These are phyloP conservation scores for Poeciliopsis gracilis DNA, from an alignment of 2,797 vertebrate species.

Conservation along the genomic window DNA sequence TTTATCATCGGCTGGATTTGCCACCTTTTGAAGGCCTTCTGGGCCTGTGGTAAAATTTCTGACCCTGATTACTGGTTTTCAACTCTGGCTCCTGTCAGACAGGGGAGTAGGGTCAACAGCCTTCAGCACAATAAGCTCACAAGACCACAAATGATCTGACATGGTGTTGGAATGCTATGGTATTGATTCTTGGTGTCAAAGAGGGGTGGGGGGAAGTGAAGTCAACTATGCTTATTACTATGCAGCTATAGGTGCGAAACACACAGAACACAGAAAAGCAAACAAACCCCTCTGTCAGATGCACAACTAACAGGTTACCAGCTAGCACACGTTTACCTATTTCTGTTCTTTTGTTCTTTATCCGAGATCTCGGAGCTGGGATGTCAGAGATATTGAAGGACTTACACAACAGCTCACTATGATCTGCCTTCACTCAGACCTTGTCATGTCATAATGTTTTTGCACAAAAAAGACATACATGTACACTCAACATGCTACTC, in stretches of 20 bases:
- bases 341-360: conserved; percentile 71
- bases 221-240: background rate
- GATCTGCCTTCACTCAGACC: conserved; percentile 77
- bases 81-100: conserved; percentile 75
- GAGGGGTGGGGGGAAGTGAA: no score
- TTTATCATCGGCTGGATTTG: conserved; percentile 70
- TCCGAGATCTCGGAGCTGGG: conserved; percentile 64
- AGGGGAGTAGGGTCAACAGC: conserved; percentile 68
- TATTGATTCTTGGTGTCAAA: conserved; percentile 43
- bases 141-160: conserved; percentile 57
- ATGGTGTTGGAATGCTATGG: conserved; percentile 40
- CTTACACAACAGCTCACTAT: conserved; percentile 65
- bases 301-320: conserved; percentile 61
- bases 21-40: conserved; percentile 75
- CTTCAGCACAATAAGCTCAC: conserved; percentile 56
- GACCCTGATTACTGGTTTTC: conserved; percentile 74
- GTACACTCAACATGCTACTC: conserved; percentile 65
- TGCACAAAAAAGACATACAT: conserved; percentile 60
- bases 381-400: conserved; percentile 72
- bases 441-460: conserved; percentile 70
- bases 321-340: conserved; percentile 74
- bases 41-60: conserved; percentile 73
- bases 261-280: conserved; percentile 44
- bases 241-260: conserved; percentile 29
- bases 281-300: conserved; percentile 39